Evolutionary conservation across 2,113 vertebrate species (phyloP), one percentile per base, ranked within the genome.

Genomic region (Syngnathoides biaculeatus): DNA sequence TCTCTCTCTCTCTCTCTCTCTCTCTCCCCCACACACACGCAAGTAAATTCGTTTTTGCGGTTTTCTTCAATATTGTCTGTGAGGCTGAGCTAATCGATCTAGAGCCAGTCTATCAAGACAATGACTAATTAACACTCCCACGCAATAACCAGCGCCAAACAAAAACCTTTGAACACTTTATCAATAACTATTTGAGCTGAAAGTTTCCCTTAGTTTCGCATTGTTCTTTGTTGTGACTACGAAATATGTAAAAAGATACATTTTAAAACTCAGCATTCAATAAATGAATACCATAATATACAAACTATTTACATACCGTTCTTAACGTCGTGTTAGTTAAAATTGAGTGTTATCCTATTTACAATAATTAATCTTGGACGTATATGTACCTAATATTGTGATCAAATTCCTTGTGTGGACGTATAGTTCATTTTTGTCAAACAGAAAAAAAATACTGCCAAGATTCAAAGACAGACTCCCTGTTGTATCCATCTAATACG

Each of bases 81-180:
- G 68, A 60, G 66, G 50, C 68, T 45, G 58, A 65, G 15, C 45
- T 65, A 63, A 22, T 27, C 26, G 66, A 83, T 84, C 65, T 84
- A 68, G 14, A 67, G 6, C 47, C 14, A 30, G 75, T 85, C 79
- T 66, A 86, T 86, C 67, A 30, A 73, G 63, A 79, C 72, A 45
- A 84, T 79, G 40, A 75, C 68, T 81, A 80, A 86, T 77, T 73
- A 76, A 81, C 74, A 64, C 63, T 75, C 67, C 71, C 58, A 61
- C 58, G 42, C 20, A 0, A 53, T 65, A 56, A 50, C 62, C 17
- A 27, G 52, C 73, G 35, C 74, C 69, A 79, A 68, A 77, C 69
- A 81, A 68, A 68, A 77, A 72, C 79, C 78, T 81, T 77, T 79
- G 73, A 30, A 35, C 72, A 61, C 48, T 22, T 59, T 50, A 66